A percentile compares a stretch with the other conserved stretches of the same genome.
phyloP scores from a whole-genome alignment of 2,888 invertebrate genomes.

The Eulithis testata region DNA sequence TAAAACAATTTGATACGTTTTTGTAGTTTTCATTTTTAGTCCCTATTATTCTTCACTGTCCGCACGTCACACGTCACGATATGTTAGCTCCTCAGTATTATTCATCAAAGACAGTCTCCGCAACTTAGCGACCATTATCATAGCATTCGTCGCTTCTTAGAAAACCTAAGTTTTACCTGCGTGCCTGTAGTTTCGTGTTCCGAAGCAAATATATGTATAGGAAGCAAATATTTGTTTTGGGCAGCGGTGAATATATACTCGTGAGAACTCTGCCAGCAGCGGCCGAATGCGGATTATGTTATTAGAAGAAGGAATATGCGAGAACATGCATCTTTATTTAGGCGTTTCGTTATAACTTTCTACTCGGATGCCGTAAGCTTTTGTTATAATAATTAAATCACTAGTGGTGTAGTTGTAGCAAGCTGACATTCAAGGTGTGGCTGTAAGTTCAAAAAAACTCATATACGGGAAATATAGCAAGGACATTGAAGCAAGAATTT shows the following conservation, averaged over 20 bases:
- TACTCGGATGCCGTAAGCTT: too few species aligned
- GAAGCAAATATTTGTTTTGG: conserved; percentile 35
- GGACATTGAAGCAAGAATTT: too few species aligned
- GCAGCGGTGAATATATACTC: conserved; percentile 29
- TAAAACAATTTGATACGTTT: too few species aligned
- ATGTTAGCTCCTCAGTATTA: too few species aligned
- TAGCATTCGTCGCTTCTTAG: not conserved
- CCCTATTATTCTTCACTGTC: too few species aligned
- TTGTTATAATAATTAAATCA: too few species aligned
- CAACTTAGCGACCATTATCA: not conserved
- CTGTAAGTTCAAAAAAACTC: too few species aligned
- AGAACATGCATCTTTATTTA: not conserved
- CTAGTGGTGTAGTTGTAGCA: too few species aligned
- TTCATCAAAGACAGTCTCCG: not conserved
- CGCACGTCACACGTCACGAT: too few species aligned
- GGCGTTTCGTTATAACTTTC: not conserved
- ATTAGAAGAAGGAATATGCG: conserved; percentile 6
- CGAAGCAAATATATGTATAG: conserved; percentile 37
- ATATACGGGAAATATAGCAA: too few species aligned
- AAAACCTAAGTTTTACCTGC: conserved; percentile 27
- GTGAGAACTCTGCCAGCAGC: conserved; percentile 24
- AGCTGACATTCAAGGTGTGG: too few species aligned
- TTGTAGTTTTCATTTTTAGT: too few species aligned
- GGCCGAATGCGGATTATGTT: conserved; percentile 10
- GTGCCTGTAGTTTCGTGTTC: conserved; percentile 25